A percentile compares a stretch with the other conserved stretches of the same genome.
Evolutionary conservation across 1,140 invertebrate genomes (phyloP).

Genomic region (Pseudomyrmex concolor): DNA sequence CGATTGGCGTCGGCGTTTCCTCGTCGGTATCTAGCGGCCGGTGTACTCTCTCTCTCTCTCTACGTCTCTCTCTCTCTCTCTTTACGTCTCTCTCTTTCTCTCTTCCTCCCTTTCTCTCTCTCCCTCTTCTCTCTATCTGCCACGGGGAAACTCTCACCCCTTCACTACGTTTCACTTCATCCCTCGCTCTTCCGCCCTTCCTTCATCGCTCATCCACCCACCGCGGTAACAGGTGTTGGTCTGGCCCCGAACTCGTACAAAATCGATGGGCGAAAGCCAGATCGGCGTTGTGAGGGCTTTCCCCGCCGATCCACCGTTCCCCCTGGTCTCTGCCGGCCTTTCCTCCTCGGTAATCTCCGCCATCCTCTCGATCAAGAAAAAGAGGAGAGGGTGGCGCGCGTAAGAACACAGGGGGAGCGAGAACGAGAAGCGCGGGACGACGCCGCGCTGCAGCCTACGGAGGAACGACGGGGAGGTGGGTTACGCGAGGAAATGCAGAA

Average conservation of each 20-base stretch:
- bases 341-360: slow-evolving; percentile 23
- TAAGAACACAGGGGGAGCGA: slow-evolving; percentile 40
- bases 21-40: slow-evolving; percentile 69
- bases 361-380: slow-evolving; percentile 41
- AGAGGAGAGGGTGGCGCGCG: slow-evolving; percentile 25
- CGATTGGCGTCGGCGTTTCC: slow-evolving; percentile 75
- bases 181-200: background rate
- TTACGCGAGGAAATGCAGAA: background rate
- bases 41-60: slow-evolving; percentile 46
- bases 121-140: slow-evolving; percentile 19
- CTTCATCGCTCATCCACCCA: slow-evolving; percentile 59
- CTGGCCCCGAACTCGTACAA: slow-evolving; percentile 78
- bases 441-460: slow-evolving; percentile 7
- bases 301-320: slow-evolving; percentile 42
- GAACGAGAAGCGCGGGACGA: slow-evolving; percentile 50
- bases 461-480: slow-evolving; percentile 9
- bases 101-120: too few species aligned
- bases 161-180: slow-evolving; percentile 26
- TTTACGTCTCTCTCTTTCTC: background rate
- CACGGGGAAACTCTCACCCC: background rate
- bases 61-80: background rate
- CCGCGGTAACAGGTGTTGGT: slow-evolving; percentile 82
- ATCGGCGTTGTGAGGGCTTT: slow-evolving; percentile 68
- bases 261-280: slow-evolving; percentile 78
- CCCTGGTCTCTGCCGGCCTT: background rate